Evolutionary conservation across 2,888 invertebrate genomes (phyloP).

Genomic region (Philhelius pedissequus): DNA sequence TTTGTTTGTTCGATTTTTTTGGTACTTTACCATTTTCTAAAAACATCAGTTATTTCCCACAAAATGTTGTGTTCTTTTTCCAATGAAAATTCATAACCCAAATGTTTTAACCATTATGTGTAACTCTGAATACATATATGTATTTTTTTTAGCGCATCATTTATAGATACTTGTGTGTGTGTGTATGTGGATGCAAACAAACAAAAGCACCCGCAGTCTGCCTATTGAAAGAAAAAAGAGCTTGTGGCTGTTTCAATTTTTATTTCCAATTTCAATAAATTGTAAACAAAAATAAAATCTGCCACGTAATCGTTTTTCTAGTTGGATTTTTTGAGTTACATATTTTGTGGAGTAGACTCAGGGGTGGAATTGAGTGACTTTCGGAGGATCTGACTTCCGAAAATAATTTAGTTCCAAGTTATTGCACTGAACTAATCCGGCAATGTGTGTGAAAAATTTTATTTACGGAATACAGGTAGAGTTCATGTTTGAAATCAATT

Average conservation of each 20-base stretch:
- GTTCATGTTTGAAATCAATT: background rate
- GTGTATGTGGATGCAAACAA: background rate
- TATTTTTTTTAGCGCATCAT: background rate
- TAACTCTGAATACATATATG: background rate
- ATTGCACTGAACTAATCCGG: background rate
- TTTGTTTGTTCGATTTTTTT: background rate
- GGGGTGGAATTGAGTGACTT: background rate
- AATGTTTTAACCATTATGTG: background rate
- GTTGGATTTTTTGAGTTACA: background rate
- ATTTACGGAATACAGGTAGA: background rate
- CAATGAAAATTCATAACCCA: background rate
- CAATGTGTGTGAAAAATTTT: background rate
- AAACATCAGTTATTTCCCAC: constrained; percentile 7
- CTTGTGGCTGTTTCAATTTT: background rate
- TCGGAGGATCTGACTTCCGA: background rate
- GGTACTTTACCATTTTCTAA: background rate
- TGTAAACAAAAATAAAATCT: constrained; percentile 3
- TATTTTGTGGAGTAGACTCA: background rate
- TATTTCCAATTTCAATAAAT: background rate
- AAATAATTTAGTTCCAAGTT: too few species aligned
- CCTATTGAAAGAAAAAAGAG: background rate
- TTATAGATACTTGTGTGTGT: background rate
- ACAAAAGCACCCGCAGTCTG: background rate
- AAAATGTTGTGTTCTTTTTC: background rate
- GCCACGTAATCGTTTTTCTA: background rate